Percentiles rank a stretch among this genome's conserved stretches.
These are phyloP conservation scores for Marronus borbonicus DNA, from an alignment of 2,888 invertebrate genomes.

Conservation along the genomic window DNA sequence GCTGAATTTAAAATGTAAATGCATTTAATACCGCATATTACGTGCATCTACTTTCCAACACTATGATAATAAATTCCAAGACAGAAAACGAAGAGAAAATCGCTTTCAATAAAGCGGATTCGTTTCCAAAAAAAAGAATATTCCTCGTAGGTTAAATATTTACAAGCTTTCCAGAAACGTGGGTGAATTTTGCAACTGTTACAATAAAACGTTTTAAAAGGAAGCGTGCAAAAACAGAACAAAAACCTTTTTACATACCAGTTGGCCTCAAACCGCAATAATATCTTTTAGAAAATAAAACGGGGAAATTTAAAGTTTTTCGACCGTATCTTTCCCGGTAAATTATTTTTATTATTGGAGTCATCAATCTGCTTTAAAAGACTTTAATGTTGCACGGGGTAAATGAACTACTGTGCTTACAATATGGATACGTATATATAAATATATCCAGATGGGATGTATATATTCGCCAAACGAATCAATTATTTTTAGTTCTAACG, in stretches of 20 bases:
- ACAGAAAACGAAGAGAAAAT: too few relatives aligned
- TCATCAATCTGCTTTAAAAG: background rate
- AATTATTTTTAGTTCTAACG: conserved; percentile 25
- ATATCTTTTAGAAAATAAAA: background rate
- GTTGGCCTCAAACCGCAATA: conserved; percentile 7
- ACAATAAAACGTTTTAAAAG: background rate
- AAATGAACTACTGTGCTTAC: conserved; percentile 18
- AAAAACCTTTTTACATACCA: background rate
- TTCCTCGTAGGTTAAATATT: too few relatives aligned
- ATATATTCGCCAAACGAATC: conserved; percentile 16
- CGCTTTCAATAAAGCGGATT: too few relatives aligned
- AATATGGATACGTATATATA: background rate
- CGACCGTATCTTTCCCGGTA: background rate
- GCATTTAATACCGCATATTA: too few relatives aligned
- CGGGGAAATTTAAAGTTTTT: too few relatives aligned
- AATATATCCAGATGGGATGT: conserved; percentile 10
- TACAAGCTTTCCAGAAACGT: too few relatives aligned
- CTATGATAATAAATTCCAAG: too few relatives aligned
- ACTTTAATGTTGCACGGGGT: background rate
- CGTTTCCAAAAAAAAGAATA: too few relatives aligned
- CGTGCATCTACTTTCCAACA: too few relatives aligned
- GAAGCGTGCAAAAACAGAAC: background rate
- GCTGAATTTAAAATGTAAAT: too few relatives aligned
- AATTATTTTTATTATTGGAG: conserved; percentile 1
- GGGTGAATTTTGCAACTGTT: background rate